These are phyloP conservation scores for Orthosia gothica DNA, from an alignment of 2,888 invertebrate species.

Conservation along the genomic window DNA sequence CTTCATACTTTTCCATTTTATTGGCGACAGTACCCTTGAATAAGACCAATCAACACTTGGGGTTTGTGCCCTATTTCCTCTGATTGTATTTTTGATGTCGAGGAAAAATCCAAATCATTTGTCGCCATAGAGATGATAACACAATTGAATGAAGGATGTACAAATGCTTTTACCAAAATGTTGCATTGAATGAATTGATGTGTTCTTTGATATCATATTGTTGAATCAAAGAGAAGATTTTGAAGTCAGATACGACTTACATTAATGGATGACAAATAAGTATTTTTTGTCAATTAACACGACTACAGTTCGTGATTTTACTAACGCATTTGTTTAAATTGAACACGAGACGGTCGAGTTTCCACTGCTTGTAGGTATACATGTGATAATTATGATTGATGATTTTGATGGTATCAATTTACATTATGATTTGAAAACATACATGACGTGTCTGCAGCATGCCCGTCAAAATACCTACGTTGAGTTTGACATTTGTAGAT, in stretches of 20 bases:
- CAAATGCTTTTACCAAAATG: slow-evolving; percentile 39
- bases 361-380: slow-evolving; percentile 3
- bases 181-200: slow-evolving; percentile 38
- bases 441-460: slow-evolving; percentile 11
- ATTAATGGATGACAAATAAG: slow-evolving; percentile 25
- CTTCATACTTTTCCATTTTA: slow-evolving; percentile 62
- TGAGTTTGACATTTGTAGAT: neutral
- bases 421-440: slow-evolving; percentile 17
- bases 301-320: slow-evolving; percentile 10
- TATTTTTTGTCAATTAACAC: slow-evolving; percentile 1
- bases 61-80: slow-evolving; percentile 51
- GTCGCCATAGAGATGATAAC: slow-evolving; percentile 33
- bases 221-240: slow-evolving; percentile 49
- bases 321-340: slow-evolving; percentile 6
- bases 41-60: slow-evolving; percentile 63
- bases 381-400: slow-evolving; percentile 49
- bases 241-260: slow-evolving; percentile 19
- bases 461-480: slow-evolving; percentile 12
- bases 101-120: slow-evolving; percentile 53
- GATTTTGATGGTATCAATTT: slow-evolving; percentile 43
- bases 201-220: slow-evolving; percentile 13
- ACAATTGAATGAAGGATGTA: slow-evolving; percentile 26
- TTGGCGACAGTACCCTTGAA: slow-evolving; percentile 60
- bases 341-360: neutral
- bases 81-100: slow-evolving; percentile 51